phyloP scores from a whole-genome alignment of 2,797 vertebrate genomes.

The Triplophysa yarkandensis region DNA sequence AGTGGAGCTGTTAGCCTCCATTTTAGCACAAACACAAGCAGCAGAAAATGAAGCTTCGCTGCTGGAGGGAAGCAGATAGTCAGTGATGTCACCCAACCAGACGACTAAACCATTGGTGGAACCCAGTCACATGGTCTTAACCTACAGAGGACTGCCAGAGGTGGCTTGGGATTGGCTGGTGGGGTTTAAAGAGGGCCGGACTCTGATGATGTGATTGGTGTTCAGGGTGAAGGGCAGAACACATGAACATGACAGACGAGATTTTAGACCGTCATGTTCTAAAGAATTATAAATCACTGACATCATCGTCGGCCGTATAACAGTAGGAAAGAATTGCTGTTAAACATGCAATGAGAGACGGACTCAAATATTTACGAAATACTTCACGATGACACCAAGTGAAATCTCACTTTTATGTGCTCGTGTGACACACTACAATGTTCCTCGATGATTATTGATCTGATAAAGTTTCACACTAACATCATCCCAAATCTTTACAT shows the following conservation, averaged over 20 bases:
- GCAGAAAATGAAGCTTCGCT: slow-evolving; percentile 95
- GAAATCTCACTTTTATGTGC: no score
- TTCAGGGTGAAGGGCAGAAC: not conserved
- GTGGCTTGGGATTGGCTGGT: slow-evolving; percentile 77
- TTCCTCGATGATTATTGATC: no score
- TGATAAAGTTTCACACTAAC: no score
- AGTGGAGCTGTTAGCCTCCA: slow-evolving; percentile 91
- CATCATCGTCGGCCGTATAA: no score
- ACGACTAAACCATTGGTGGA: slow-evolving; percentile 79
- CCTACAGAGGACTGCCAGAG: slow-evolving; percentile 82
- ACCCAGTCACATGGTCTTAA: slow-evolving; percentile 80
- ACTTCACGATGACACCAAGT: no score
- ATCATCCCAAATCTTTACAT: no score
- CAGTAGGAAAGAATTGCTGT: no score
- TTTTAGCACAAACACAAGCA: slow-evolving; percentile 91
- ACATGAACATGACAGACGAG: slow-evolving; percentile 7
- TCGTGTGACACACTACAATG: no score
- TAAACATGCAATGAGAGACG: no score
- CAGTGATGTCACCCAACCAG: slow-evolving; percentile 88
- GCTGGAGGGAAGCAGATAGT: slow-evolving; percentile 94
- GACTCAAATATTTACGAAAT: no score
- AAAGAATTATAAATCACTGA: not conserved
- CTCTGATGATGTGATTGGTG: slow-evolving; percentile 61
- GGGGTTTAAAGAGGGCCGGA: slow-evolving; percentile 61
- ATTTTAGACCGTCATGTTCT: not conserved